Base-by-base conservation (phyloP, 2,888 invertebrate genomes). In the Nineta flava region DNA sequence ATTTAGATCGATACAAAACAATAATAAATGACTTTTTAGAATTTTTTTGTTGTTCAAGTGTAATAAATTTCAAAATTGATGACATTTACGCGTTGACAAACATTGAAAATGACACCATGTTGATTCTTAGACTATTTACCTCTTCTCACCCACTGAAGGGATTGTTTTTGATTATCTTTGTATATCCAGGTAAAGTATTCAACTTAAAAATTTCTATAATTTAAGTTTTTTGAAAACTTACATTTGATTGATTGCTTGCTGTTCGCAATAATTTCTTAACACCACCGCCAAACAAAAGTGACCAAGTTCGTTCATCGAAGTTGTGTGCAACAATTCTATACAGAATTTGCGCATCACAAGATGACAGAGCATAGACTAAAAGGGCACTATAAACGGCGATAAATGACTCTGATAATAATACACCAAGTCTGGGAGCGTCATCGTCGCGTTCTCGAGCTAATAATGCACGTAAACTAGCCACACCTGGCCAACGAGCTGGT, bases 401-500 rank as follows among this genome's bases (percentile, higher is more conserved):
- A 66, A 95, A 93, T 0, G 93, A 83, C 67, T 99, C 97, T 50
- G 90, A 85, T 16, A 99, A 73, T 9, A 99, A 71, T 19, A 96
- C 85, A 56, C 88, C 87, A 46, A 99, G 72, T 53, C 90, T 83
- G 0, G 97, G 97, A 2, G 92, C 84, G 60, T 91, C 90, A 57
- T 87, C 87, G 61, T 99, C 97, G 56, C 93, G 91, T 58, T 96
- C 96, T 17, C 94, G 75, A 0, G 91, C 86, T 6, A 99, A 71
- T 41, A 99, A 71, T 0, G 94, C 90, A 21, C 95, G 77, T 40
- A 99, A 72, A 51, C 90, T 91, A 1, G 94, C 90, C 1, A 97
- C 96, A 10, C 97, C 95, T 34, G 94, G 94, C 94, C 94, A 92
- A 68, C 91, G 91, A 47, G 86, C 78, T 0, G 92, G 90, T 6